Evolutionary conservation across 2,888 invertebrate genomes (phyloP), one percentile per base, ranked within the genome.

Genomic region (Pecten maximus): DNA sequence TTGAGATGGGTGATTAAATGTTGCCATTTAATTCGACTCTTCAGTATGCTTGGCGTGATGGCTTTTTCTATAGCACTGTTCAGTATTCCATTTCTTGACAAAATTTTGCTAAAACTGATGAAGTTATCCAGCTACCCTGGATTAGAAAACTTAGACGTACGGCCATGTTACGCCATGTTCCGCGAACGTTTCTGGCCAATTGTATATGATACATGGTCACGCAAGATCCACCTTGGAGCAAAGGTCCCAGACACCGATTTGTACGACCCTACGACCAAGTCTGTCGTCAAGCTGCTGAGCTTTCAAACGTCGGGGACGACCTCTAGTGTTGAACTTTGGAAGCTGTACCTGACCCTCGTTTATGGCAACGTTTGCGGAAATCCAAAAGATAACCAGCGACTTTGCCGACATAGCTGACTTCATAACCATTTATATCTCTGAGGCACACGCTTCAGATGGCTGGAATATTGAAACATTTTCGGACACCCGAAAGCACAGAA

Each of bases 261-360:
- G 74, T 74, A 35, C 6, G 35, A 74, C 74, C 28, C 74, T 23
- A 6, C 35, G 28, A 35, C 74, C 35, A 74, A 74, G 35, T 35
- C 74, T 35, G 15, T 74, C 35, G 74, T 74, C 12, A 74, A 35
- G 28, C 74, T 74, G 35, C 35, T 74, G 10, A 74, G 74, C 35
- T 74, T 74, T 35, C 74, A 74, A 15, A 28, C 28, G 74, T 74
- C 74, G 23, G 74, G 74, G n/a, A 28, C 74, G 74, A 2, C 74
- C 74, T 28, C 74, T 74, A 16, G 74, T 74, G 16, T 74, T 74
- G 35, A 74, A 74, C 74, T 74, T 74, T 74, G 74, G 74, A 35
- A 74, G 74, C 74, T 74, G 92, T 40, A 91, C 92, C 89, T 93
- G 93, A 93, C 90, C 91, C 12, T 92, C 93, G 40, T 93, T 93